phyloP scores from a whole-genome alignment of 2,888 invertebrate species.

The Oligia latruncula region DNA sequence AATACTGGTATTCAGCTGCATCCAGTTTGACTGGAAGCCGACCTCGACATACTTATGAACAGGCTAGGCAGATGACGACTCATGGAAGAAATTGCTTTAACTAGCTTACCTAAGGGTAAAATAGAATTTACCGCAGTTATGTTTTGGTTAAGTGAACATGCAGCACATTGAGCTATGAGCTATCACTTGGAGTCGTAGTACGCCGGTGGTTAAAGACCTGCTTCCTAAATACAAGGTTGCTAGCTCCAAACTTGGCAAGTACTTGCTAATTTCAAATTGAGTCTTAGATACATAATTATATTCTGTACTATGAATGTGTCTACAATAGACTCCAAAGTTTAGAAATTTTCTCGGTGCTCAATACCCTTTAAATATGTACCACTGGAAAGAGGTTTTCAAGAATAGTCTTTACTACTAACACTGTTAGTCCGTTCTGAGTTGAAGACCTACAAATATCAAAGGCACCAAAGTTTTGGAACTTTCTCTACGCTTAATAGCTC shows the following conservation, averaged over 20 bases:
- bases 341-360: too few species aligned
- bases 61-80: neutral
- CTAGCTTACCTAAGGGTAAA: neutral
- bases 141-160: slow-evolving; percentile 9
- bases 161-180: neutral
- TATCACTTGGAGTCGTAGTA: neutral
- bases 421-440: too few species aligned
- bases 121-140: slow-evolving; percentile 5
- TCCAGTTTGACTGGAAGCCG: neutral
- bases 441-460: too few species aligned
- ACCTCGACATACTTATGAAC: neutral
- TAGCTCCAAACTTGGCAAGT: neutral
- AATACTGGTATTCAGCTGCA: neutral
- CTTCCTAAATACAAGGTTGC: neutral
- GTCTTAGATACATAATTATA: neutral
- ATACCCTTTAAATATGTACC: too few species aligned
- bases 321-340: too few species aligned
- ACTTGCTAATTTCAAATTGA: neutral
- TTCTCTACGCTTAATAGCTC: too few species aligned
- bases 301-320: neutral
- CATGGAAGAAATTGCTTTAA: neutral
- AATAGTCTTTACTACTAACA: too few species aligned
- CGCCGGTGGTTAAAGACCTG: neutral
- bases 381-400: too few species aligned
- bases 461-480: too few species aligned